These are phyloP conservation scores for Pterocles orientalis DNA, from an alignment of 2,113 vertebrate species.

Conservation along the genomic window DNA sequence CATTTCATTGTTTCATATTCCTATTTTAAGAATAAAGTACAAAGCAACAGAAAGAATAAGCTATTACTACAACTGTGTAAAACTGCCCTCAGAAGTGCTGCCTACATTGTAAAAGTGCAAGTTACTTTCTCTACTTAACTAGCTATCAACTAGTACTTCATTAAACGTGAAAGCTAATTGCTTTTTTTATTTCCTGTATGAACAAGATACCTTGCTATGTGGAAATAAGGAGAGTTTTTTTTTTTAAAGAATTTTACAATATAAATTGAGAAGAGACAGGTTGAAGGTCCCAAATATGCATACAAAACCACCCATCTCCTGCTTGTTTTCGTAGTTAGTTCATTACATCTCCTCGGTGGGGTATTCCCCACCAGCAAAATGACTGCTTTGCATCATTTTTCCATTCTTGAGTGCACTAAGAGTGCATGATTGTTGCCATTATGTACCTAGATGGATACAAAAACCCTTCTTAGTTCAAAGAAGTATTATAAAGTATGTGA, in stretches of 20 bases:
- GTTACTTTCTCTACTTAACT: constrained; percentile 49
- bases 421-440: constrained; percentile 73
- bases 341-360: constrained; percentile 70
- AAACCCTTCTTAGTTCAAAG: constrained; percentile 74
- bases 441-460: constrained; percentile 76
- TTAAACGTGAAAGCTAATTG: constrained; percentile 1
- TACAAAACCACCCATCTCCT: constrained; percentile 65
- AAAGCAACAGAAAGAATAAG: constrained; percentile 65
- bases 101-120: constrained; percentile 7
- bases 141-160: neutral
- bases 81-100: constrained; percentile 36
- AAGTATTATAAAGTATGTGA: neutral
- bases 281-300: constrained; percentile 54
- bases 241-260: neutral
- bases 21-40: constrained; percentile 51
- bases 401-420: constrained; percentile 74
- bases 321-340: constrained; percentile 57
- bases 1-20: constrained; percentile 42
- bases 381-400: constrained; percentile 73
- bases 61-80: constrained; percentile 30
- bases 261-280: constrained; percentile 63
- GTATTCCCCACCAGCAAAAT: constrained; percentile 74
- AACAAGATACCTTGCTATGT: constrained; percentile 49
- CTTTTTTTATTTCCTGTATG: constrained; percentile 14
- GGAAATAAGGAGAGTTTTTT: constrained; percentile 11